A percentile compares a stretch with the other conserved stretches of the same genome.
Conservation (phyloP, 2,888 invertebrate species). For the Augochlorella aurata region DNA sequence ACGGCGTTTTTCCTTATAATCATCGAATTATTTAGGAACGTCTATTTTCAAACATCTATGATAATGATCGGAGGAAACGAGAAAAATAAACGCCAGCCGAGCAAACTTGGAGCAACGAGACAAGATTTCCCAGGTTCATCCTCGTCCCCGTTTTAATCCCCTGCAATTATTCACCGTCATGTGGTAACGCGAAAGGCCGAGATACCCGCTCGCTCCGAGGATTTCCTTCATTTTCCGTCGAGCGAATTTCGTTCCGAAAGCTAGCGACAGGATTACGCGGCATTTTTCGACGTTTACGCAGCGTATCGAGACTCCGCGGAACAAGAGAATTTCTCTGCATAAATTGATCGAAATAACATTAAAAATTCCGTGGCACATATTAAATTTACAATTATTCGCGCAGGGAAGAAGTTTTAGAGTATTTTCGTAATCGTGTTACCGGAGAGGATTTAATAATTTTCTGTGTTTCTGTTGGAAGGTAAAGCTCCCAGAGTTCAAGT, state of each 20-base stretch:
- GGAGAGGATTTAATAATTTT: too few species aligned
- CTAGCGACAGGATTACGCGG: background rate
- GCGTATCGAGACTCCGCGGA: background rate
- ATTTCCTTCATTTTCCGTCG: background rate
- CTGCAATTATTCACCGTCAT: constrained; percentile 42
- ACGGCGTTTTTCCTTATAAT: too few species aligned
- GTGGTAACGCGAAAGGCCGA: background rate
- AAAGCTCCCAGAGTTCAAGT: too few species aligned
- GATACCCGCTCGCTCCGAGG: background rate
- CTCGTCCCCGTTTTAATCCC: constrained; percentile 49
- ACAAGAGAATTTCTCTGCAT: background rate
- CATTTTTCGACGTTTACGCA: background rate
- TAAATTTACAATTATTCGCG: too few species aligned
- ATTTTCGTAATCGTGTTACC: too few species aligned
- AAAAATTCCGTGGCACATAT: background rate
- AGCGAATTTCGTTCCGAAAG: background rate
- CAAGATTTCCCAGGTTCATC: constrained; percentile 47
- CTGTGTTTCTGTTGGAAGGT: too few species aligned
- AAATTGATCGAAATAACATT: background rate
- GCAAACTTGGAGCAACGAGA: constrained; percentile 26
- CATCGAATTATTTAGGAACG: too few species aligned
- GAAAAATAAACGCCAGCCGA: background rate
- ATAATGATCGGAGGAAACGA: background rate
- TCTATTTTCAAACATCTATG: too few species aligned
- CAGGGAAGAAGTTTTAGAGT: too few species aligned